Evolutionary conservation across 2,888 invertebrate genomes (phyloP).

Genomic region (Smittia aterrima): DNA sequence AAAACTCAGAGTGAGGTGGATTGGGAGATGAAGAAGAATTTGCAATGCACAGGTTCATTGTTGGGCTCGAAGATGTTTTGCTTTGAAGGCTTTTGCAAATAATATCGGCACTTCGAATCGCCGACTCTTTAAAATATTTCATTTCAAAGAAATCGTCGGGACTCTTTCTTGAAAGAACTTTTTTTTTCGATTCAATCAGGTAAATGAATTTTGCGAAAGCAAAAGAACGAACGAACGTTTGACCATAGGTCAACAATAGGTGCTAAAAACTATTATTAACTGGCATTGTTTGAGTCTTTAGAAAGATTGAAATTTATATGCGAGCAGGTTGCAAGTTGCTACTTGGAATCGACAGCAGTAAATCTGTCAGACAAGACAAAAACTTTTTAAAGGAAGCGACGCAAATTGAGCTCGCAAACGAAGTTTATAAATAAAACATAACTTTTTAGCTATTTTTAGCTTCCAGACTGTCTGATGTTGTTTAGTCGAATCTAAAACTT

Average conservation of each 20-base stretch:
- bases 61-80: not conserved
- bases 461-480: constrained; percentile 40
- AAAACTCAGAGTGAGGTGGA: not conserved
- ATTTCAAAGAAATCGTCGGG: not conserved
- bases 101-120: not conserved
- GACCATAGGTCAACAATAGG: constrained; percentile 28
- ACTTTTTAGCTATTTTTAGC: not conserved
- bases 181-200: constrained; percentile 20
- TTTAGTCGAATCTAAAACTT: not conserved
- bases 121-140: not conserved
- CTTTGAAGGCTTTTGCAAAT: too few species aligned
- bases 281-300: not conserved
- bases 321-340: not conserved
- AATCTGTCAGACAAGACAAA: too few species aligned
- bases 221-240: not conserved
- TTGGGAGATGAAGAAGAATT: not conserved
- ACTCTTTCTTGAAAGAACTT: not conserved
- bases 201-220: not conserved
- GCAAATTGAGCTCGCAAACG: too few species aligned
- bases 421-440: not conserved
- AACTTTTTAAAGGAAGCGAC: too few species aligned
- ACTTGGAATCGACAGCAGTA: too few species aligned
- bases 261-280: not conserved
- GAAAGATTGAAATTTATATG: not conserved
- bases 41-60: not conserved